A percentile compares a stretch with the other conserved stretches of the same genome.
phyloP scores from a whole-genome alignment of 2,888 invertebrate species.

The Andrena fulva region DNA sequence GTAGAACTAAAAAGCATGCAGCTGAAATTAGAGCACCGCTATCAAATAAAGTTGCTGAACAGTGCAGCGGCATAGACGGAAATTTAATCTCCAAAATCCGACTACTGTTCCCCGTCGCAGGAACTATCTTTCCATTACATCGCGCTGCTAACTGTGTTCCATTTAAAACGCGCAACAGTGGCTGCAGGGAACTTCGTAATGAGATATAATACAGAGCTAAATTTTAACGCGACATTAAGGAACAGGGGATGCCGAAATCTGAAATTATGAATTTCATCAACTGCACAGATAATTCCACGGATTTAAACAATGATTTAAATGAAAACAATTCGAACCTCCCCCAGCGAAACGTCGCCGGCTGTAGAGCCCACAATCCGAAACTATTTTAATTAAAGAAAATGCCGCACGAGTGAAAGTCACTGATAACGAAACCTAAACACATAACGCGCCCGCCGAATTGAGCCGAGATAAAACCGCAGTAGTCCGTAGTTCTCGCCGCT shows the following conservation, averaged over 20 bases:
- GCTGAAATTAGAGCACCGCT: too few relatives aligned
- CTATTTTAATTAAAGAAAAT: background rate
- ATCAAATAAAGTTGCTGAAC: background rate
- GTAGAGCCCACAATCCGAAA: too few relatives aligned
- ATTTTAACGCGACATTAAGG: background rate
- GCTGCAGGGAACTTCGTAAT: background rate
- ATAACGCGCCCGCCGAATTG: background rate
- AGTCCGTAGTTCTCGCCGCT: constrained; percentile 12
- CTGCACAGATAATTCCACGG: background rate
- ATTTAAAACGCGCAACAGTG: background rate
- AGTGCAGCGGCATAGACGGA: background rate
- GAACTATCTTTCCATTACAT: constrained; percentile 1
- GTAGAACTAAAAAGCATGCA: too few relatives aligned
- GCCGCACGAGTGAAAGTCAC: background rate
- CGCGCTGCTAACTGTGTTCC: background rate
- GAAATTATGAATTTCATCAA: background rate
- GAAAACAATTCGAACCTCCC: background rate
- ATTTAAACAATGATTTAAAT: background rate
- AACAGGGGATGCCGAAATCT: background rate
- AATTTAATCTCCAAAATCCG: background rate
- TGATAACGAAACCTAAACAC: background rate
- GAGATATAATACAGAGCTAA: background rate
- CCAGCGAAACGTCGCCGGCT: too few relatives aligned
- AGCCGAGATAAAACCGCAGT: background rate
- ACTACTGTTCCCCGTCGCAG: background rate